phyloP scores from a whole-genome alignment of 2,888 invertebrate genomes.

The Cheilosia soror region DNA sequence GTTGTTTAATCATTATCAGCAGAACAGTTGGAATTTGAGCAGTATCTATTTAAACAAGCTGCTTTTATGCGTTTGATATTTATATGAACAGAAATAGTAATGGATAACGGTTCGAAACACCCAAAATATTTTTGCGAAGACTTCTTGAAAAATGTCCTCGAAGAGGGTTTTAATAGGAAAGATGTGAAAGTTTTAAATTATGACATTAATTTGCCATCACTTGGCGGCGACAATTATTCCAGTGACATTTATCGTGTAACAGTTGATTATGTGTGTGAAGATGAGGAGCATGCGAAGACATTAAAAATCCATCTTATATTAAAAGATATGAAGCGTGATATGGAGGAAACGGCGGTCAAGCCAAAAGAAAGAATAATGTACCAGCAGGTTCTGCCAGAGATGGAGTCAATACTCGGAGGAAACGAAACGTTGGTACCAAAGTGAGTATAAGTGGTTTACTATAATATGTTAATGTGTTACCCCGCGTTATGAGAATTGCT shows the following conservation, averaged over 20 bases:
- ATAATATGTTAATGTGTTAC: background rate
- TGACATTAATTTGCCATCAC: background rate
- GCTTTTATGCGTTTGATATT: background rate
- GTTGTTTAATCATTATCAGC: too few species aligned
- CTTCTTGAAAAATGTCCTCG: constrained; percentile 19
- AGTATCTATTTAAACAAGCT: background rate
- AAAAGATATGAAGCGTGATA: constrained; percentile 27
- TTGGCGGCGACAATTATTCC: constrained; percentile 44
- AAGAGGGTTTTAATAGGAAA: constrained; percentile 1
- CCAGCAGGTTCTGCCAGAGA: constrained; percentile 6
- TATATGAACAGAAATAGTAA: background rate
- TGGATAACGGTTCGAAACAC: constrained; percentile 7
- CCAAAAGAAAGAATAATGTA: constrained; percentile 26
- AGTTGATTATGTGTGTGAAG: constrained; percentile 2
- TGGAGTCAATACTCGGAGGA: constrained; percentile 17
- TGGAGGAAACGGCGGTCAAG: constrained; percentile 11
- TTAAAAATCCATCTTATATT: constrained; percentile 14
- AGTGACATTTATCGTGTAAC: constrained; percentile 33
- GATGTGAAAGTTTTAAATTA: constrained; percentile 16
- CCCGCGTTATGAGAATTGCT: too few species aligned
- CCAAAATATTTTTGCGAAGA: constrained; percentile 8
- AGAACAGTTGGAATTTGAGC: background rate
- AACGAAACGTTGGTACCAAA: constrained; percentile 14
- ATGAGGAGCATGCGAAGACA: background rate
- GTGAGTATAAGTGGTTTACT: constrained; percentile 1